These are phyloP conservation scores for Chrosomus eos DNA, from an alignment of 2,797 vertebrate genomes.

Conservation along the genomic window DNA sequence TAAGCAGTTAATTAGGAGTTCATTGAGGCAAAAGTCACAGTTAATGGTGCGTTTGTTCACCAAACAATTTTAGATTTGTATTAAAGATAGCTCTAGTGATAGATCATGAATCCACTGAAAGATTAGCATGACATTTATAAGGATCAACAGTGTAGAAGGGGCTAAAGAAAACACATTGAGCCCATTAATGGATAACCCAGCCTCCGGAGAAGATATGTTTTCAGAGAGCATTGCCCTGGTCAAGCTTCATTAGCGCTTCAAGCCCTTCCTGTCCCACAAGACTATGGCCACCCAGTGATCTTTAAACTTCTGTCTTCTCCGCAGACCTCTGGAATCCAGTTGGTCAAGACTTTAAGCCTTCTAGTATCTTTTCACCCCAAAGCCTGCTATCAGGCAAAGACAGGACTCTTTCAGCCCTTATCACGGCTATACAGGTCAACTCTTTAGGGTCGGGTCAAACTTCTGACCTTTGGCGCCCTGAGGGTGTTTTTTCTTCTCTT, in stretches of 20 bases:
- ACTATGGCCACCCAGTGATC: slow-evolving; percentile 56
- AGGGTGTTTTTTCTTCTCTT: slow-evolving; percentile 56
- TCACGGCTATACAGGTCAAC: slow-evolving; percentile 73
- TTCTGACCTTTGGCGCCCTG: slow-evolving; percentile 69
- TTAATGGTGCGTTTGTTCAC: neutral
- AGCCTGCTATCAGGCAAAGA: slow-evolving; percentile 70
- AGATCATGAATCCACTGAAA: slow-evolving; percentile 23
- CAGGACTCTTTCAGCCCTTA: slow-evolving; percentile 80
- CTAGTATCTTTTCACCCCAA: slow-evolving; percentile 61
- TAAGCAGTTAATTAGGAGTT: neutral
- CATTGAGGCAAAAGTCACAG: neutral
- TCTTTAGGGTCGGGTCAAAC: slow-evolving; percentile 75
- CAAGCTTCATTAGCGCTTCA: slow-evolving; percentile 59
- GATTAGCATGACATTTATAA: slow-evolving; percentile 32
- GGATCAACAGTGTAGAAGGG: neutral
- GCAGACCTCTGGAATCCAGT: slow-evolving; percentile 59
- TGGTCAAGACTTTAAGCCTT: slow-evolving; percentile 58
- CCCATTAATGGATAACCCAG: slow-evolving; percentile 54
- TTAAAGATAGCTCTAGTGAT: slow-evolving; percentile 20
- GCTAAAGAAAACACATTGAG: slow-evolving; percentile 32
- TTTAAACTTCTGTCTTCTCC: slow-evolving; percentile 60
- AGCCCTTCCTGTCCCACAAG: slow-evolving; percentile 49
- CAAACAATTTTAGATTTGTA: neutral
- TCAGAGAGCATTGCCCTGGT: slow-evolving; percentile 52
- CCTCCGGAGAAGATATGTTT: slow-evolving; percentile 43